These are phyloP conservation scores for Plectus sambesii DNA, from an alignment of 1,140 invertebrate genomes.

Conservation along the genomic window DNA sequence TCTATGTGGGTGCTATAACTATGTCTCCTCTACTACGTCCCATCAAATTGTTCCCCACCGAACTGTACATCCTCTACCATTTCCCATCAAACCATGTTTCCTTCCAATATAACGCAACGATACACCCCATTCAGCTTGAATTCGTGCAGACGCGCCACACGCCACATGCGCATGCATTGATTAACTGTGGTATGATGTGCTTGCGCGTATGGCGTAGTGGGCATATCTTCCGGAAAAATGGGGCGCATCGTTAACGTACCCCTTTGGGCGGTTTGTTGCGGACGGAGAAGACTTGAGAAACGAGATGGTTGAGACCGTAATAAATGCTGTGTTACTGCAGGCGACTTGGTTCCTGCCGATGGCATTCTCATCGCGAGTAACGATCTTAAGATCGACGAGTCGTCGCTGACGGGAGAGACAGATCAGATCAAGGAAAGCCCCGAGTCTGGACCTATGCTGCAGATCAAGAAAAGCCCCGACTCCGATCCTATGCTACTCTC, in stretches of 20 bases:
- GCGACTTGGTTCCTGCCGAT: constrained; percentile 89
- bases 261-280: no score
- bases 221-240: background rate
- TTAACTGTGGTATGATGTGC: background rate
- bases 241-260: constrained; percentile 13
- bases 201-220: background rate
- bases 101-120: no score
- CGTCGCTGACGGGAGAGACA: constrained; percentile 93
- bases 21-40: no score
- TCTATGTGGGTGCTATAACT: constrained; percentile 3
- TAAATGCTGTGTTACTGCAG: constrained; percentile 30
- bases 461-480: no score
- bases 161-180: no score
- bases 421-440: constrained; percentile 97
- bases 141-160: no score
- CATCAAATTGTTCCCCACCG: no score
- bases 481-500: no score
- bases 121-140: no score
- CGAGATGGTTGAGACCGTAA: no score
- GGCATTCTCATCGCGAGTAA: constrained; percentile 95
- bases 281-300: no score
- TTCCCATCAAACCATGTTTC: no score
- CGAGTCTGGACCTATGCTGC: constrained; percentile 77
- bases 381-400: constrained; percentile 96
- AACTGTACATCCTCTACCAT: background rate